Evolutionary conservation across 2,888 invertebrate species (phyloP).

Genomic region (Drosophila mimetica): DNA sequence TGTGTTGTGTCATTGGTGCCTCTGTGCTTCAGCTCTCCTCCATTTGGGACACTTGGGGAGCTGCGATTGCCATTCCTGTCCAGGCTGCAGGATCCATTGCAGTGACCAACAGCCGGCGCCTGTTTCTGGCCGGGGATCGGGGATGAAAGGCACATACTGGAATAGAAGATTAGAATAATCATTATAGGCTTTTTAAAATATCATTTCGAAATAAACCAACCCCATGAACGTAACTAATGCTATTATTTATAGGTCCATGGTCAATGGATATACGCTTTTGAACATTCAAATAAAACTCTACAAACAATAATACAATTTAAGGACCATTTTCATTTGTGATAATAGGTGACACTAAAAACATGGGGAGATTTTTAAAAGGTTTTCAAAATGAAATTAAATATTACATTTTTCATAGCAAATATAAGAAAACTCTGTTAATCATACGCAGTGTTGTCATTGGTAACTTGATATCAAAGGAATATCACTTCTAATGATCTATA

Average conservation of each 20-base stretch:
- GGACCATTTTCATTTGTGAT: background rate
- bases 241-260: too few relatives aligned
- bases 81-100: constrained; percentile 46
- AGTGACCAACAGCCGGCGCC: constrained; percentile 32
- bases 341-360: background rate
- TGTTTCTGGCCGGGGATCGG: constrained; percentile 55
- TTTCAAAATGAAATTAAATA: too few relatives aligned
- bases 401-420: too few relatives aligned
- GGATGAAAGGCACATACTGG: constrained; percentile 78
- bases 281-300: too few relatives aligned
- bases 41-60: constrained; percentile 6
- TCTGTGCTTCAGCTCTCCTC: constrained; percentile 55
- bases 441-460: background rate
- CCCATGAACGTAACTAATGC: background rate
- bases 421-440: too few relatives aligned
- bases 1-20: constrained; percentile 40
- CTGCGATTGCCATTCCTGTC: constrained; percentile 39
- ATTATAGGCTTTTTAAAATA: background rate
- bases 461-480: too few relatives aligned
- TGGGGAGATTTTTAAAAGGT: background rate
- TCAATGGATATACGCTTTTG: too few relatives aligned
- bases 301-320: background rate
- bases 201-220: background rate
- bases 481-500: background rate
- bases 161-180: background rate